A percentile compares a stretch with the other conserved stretches of the same genome.
Conservation (phyloP, 37 sponge, comb jelly and placozoan species). For the Axinella damicornis region DNA sequence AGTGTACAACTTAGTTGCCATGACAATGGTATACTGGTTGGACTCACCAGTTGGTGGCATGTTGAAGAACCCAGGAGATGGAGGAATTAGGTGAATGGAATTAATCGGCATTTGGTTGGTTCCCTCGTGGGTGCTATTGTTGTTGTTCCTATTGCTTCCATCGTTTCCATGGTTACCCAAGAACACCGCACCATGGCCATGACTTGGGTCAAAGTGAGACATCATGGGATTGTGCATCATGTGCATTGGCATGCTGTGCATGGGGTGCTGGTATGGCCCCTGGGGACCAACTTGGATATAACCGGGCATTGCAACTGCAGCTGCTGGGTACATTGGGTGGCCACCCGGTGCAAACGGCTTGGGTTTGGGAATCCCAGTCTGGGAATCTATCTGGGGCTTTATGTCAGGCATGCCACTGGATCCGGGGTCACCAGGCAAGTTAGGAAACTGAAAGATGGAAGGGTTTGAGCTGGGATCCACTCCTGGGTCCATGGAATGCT, state of each 20-base stretch:
- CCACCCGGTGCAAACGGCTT: slow-evolving; percentile 45
- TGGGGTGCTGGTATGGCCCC: too few relatives aligned
- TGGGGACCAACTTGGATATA: too few relatives aligned
- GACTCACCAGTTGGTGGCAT: slow-evolving; percentile 45
- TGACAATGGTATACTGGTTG: too few relatives aligned
- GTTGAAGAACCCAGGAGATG: slow-evolving; percentile 53
- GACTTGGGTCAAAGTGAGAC: not conserved
- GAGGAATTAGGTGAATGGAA: slow-evolving; percentile 46
- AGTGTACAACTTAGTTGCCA: too few relatives aligned
- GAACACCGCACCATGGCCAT: too few relatives aligned
- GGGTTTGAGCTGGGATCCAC: slow-evolving; percentile 3
- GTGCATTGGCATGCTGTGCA: slow-evolving; percentile 1
- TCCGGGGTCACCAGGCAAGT: not conserved
- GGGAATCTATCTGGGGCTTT: not conserved
- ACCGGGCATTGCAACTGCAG: slow-evolving; percentile 1
- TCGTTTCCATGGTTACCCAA: not conserved
- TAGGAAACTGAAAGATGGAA: not conserved
- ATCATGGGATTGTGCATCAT: not conserved
- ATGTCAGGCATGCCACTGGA: not conserved
- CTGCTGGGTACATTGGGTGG: slow-evolving; percentile 21
- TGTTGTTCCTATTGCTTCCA: slow-evolving; percentile 43
- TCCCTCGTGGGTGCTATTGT: slow-evolving; percentile 23
- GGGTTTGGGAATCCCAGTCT: slow-evolving; percentile 34
- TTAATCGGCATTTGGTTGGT: not conserved
- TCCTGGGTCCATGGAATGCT: not conserved